These are phyloP conservation scores for Drosophila falleni DNA, from an alignment of 2,888 invertebrate genomes.

Conservation along the genomic window DNA sequence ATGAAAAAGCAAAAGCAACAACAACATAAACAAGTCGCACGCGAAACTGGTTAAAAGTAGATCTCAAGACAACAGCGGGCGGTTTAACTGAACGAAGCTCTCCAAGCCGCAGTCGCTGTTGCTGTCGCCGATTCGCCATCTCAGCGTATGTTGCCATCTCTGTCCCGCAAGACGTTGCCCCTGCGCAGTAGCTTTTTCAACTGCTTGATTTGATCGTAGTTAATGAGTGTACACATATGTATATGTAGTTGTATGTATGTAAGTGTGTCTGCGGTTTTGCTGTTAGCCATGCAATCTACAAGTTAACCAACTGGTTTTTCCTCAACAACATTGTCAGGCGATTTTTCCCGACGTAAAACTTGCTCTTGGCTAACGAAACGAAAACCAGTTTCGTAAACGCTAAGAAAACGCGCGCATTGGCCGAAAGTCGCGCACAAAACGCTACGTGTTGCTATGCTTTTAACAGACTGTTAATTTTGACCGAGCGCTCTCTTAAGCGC, in stretches of 20 bases:
- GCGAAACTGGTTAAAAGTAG: constrained; percentile 77
- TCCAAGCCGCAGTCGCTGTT: constrained; percentile 23
- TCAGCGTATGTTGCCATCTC: constrained; percentile 33
- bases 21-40: constrained; percentile 16
- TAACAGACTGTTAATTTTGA: constrained; percentile 38
- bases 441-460: constrained; percentile 66
- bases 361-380: constrained; percentile 48
- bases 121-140: not conserved
- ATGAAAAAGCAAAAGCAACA: constrained; percentile 7
- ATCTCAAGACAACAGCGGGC: constrained; percentile 52
- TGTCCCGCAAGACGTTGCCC: constrained; percentile 52
- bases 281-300: constrained; percentile 30
- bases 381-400: constrained; percentile 58
- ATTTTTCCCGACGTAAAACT: constrained; percentile 46
- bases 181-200: constrained; percentile 43
- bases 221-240: constrained; percentile 20
- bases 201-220: constrained; percentile 54
- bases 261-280: constrained; percentile 10
- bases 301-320: constrained; percentile 64
- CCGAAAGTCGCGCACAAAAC: constrained; percentile 44
- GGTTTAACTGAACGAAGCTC: constrained; percentile 65
- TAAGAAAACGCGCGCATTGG: constrained; percentile 40
- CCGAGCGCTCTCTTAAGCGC: constrained; percentile 17
- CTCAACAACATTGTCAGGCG: constrained; percentile 27
- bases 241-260: not conserved